Conservation (phyloP, 2,113 vertebrate genomes). For the Lipophrys pholis region DNA sequence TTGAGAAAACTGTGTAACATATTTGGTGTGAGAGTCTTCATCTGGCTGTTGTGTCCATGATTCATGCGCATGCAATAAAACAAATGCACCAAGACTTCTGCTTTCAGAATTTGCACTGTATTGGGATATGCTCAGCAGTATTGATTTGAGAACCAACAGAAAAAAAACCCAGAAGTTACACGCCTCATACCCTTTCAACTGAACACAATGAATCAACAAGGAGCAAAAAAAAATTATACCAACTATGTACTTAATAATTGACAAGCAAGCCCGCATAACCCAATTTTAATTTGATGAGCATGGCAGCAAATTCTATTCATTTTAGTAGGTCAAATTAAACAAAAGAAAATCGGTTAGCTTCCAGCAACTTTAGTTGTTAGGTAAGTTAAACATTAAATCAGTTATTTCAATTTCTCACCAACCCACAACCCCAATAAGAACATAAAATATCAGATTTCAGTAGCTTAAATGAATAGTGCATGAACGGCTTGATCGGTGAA, state of each 20-base stretch:
- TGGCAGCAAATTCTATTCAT: slow-evolving; percentile 80
- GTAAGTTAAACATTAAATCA: slow-evolving; percentile 72
- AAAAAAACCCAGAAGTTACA: slow-evolving; percentile 67
- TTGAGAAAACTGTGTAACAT: not conserved
- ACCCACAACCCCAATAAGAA: slow-evolving; percentile 69
- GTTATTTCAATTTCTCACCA: slow-evolving; percentile 62
- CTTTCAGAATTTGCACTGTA: slow-evolving; percentile 78
- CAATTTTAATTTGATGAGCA: slow-evolving; percentile 85
- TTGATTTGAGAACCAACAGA: slow-evolving; percentile 77
- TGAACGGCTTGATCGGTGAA: slow-evolving; percentile 86
- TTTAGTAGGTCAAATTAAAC: slow-evolving; percentile 85
- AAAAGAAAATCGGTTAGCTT: slow-evolving; percentile 57
- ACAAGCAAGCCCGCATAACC: slow-evolving; percentile 88
- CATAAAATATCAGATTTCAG: slow-evolving; percentile 81
- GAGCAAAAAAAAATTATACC: slow-evolving; percentile 61
- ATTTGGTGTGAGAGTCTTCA: not conserved
- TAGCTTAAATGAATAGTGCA: slow-evolving; percentile 90
- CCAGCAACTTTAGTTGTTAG: slow-evolving; percentile 64
- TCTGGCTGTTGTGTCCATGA: not conserved
- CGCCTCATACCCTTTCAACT: slow-evolving; percentile 62
- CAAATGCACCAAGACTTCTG: slow-evolving; percentile 60
- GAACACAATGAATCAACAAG: slow-evolving; percentile 77
- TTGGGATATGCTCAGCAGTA: slow-evolving; percentile 82
- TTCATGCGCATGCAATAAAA: slow-evolving; percentile 71
- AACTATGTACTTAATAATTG: slow-evolving; percentile 72